These are phyloP conservation scores for Diachasma alloeum DNA, from an alignment of 1,140 invertebrate genomes.

Conservation along the genomic window DNA sequence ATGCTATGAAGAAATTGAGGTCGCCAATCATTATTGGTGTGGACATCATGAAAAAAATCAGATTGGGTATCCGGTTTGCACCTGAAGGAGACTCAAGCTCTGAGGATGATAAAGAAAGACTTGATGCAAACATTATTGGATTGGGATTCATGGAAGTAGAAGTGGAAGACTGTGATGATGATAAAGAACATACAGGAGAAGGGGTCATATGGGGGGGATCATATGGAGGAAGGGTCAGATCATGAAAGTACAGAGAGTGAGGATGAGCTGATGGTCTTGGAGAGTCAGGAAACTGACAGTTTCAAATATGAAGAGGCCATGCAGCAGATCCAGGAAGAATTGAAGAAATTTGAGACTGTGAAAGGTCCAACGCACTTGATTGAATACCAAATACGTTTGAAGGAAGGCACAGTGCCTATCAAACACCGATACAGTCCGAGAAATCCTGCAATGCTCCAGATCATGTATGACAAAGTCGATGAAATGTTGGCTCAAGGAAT, in stretches of 20 bases:
- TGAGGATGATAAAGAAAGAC: too few relatives aligned
- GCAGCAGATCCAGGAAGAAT: constrained; percentile 31
- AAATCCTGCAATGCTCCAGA: background rate
- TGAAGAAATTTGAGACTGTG: background rate
- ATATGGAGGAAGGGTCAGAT: too few relatives aligned
- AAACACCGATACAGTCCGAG: background rate
- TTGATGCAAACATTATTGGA: too few relatives aligned
- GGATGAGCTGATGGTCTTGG: too few relatives aligned
- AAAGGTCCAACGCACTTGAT: background rate
- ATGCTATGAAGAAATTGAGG: background rate
- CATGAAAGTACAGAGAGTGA: too few relatives aligned
- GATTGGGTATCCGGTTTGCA: background rate
- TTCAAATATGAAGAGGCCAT: constrained; percentile 64
- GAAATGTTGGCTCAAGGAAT: background rate
- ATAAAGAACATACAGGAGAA: too few relatives aligned
- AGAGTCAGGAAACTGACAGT: too few relatives aligned
- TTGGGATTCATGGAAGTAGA: too few relatives aligned
- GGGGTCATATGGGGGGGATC: too few relatives aligned
- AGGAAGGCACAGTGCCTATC: background rate
- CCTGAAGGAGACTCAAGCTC: too few relatives aligned
- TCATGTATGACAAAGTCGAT: background rate
- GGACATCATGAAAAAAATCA: background rate
- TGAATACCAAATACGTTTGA: background rate
- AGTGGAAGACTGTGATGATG: too few relatives aligned
- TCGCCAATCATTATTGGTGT: background rate